phyloP scores from a whole-genome alignment of 92 coral and sea anemone species.

The Phenganax subtilis region DNA sequence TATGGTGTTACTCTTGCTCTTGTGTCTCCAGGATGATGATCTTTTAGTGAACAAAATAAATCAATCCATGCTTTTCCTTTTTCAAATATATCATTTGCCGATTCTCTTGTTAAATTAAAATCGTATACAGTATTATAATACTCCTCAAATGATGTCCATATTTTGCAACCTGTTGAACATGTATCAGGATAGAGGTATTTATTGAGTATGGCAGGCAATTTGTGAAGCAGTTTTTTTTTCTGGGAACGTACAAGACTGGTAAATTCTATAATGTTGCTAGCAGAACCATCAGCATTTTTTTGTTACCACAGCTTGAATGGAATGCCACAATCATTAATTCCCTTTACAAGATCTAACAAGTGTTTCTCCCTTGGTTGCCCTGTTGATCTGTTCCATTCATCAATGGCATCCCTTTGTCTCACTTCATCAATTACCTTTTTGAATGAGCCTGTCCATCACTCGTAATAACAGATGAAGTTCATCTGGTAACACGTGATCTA shows the following conservation, averaged over 20 bases:
- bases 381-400: conserved; percentile 1
- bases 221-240: conserved; percentile 42
- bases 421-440: conserved; percentile 54
- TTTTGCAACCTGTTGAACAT: too few relatives aligned
- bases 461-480: conserved; percentile 52
- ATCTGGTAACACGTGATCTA: conserved; percentile 50
- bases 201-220: not conserved
- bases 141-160: too few relatives aligned
- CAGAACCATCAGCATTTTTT: conserved; percentile 8
- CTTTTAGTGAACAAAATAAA: conserved; percentile 19
- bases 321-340: conserved; percentile 33
- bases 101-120: conserved; percentile 28
- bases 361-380: conserved; percentile 27
- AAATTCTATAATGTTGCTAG: conserved; percentile 40
- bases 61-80: conserved; percentile 48
- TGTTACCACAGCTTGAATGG: not conserved
- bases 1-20: conserved; percentile 41
- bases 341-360: conserved; percentile 25
- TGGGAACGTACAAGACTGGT: too few relatives aligned
- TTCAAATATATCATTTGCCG: conserved; percentile 28
- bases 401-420: conserved; percentile 46
- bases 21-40: conserved; percentile 7
- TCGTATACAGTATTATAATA: conserved; percentile 17
- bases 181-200: too few relatives aligned
- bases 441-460: conserved; percentile 22